A percentile compares a stretch with the other conserved stretches of the same genome.
These are phyloP conservation scores for Cottus gobio DNA, from an alignment of 2,113 vertebrate species.

Conservation along the genomic window DNA sequence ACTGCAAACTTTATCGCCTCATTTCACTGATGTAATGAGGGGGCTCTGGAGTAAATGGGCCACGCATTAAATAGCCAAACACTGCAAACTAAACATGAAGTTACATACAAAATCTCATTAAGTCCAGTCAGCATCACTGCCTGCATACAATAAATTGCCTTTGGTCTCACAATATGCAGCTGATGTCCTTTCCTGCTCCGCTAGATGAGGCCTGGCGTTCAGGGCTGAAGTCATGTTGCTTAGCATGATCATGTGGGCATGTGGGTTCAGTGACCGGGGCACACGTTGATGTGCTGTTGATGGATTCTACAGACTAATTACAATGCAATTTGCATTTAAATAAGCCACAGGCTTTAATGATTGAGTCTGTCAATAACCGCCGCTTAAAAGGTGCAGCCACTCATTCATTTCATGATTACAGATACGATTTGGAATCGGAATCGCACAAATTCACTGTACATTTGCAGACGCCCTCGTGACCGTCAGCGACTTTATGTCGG, in stretches of 20 bases:
- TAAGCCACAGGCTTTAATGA: slow-evolving; percentile 12
- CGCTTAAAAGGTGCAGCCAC: neutral
- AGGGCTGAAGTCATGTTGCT: slow-evolving; percentile 2
- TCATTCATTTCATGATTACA: slow-evolving; percentile 20
- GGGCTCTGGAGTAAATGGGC: slow-evolving; percentile 20
- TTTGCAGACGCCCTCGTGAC: neutral
- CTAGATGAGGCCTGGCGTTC: slow-evolving; percentile 27
- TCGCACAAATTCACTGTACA: neutral
- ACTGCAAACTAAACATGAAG: slow-evolving; percentile 29
- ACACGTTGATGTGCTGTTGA: slow-evolving; percentile 26
- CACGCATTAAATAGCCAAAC: slow-evolving; percentile 17
- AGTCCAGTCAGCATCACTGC: slow-evolving; percentile 22
- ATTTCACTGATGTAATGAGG: slow-evolving; percentile 28
- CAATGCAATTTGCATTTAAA: slow-evolving; percentile 30
- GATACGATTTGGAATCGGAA: slow-evolving; percentile 1
- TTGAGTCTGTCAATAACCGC: slow-evolving; percentile 4
- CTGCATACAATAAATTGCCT: slow-evolving; percentile 19
- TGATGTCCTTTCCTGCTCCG: slow-evolving; percentile 26
- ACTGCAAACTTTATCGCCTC: slow-evolving; percentile 24
- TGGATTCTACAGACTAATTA: slow-evolving; percentile 52
- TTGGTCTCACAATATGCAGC: slow-evolving; percentile 46
- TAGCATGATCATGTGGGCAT: slow-evolving; percentile 6
- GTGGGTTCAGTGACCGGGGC: neutral
- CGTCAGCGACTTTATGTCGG: slow-evolving; percentile 34
- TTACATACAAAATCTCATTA: slow-evolving; percentile 40